Evolutionary conservation across 2,113 vertebrate species (phyloP), one percentile per base, ranked within the genome.

Genomic region (Dromaius novaehollandiae): DNA sequence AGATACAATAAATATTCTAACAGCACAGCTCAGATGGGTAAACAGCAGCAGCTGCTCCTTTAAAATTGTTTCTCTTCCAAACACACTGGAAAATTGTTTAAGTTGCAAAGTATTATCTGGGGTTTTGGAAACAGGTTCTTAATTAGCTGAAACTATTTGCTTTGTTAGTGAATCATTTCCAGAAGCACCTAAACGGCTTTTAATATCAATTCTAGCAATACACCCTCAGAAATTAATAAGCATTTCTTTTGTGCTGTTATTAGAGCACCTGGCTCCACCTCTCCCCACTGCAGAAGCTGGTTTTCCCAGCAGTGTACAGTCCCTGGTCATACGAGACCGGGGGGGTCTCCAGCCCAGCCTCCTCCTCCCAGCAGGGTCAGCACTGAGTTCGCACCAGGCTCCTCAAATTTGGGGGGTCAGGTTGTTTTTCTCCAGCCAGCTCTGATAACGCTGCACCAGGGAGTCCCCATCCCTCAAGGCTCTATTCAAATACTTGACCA

Each of bases 61-160:
- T 56, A 74, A 91, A 93, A 86, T 14, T 24, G 88, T 74, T 96
- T 90, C 78, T 83, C 76, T 96, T 96, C 77, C 63, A 85, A 96
- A 93, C 1, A 9, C 36, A 44, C 34, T 7, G 18, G 66, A 90
- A 97, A 96, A 92, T 80, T 96, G 92, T 95, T 97, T 94, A 94
- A 96, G 88, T 95, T 97, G 81, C 28, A 81, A 97, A 96, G 79
- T 60, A 91, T 93, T 86, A 93, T 94, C 93, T 84, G 82, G 76
- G 85, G 96, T 66, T 94, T 97, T 95, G 19, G 4, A 82, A 96
- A 94, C 86, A 88, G 71, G 69, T 77, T 95, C 89, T 95, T 96
- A 96, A 97, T 97, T 95, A 96, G 75, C 51, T 86, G 90, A 96
- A 97, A 93, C 5, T 7, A 88, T 95, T 96, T 93, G 78, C 82